phyloP scores from a whole-genome alignment of 2,797 vertebrate species.

The Vultur gryphus region DNA sequence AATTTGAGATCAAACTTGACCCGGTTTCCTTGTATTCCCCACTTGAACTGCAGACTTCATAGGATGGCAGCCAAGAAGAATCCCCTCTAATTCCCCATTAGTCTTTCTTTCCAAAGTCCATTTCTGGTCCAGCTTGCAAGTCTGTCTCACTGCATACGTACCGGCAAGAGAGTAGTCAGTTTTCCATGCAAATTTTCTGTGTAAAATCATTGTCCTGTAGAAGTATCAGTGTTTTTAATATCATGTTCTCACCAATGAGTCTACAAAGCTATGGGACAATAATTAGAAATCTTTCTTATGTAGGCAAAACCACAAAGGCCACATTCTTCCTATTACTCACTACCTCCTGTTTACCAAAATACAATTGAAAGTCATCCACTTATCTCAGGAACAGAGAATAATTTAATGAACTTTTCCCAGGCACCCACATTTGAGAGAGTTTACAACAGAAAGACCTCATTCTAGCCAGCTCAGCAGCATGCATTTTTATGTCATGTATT shows the following conservation, averaged over 20 bases:
- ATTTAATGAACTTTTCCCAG: constrained; percentile 9
- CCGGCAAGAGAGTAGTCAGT: neutral
- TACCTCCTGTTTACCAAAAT: constrained; percentile 39
- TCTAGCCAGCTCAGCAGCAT: neutral
- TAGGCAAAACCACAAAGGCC: neutral
- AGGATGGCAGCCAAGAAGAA: neutral
- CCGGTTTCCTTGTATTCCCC: neutral
- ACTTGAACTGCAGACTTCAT: neutral
- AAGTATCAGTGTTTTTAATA: neutral
- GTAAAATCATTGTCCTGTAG: neutral
- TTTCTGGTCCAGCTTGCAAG: neutral
- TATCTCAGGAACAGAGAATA: neutral
- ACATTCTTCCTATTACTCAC: constrained; percentile 10
- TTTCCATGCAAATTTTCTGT: neutral
- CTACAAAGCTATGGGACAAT: neutral
- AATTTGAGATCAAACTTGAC: neutral
- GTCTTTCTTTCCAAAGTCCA: neutral
- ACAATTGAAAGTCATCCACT: neutral
- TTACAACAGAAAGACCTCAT: neutral
- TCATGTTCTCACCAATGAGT: neutral
- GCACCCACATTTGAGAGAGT: neutral
- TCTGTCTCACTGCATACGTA: neutral
- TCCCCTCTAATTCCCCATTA: neutral
- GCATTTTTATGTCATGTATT: neutral
- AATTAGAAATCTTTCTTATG: neutral